phyloP scores from a whole-genome alignment of 2,113 vertebrate species.

The Sinocyclocheilus rhinocerous region DNA sequence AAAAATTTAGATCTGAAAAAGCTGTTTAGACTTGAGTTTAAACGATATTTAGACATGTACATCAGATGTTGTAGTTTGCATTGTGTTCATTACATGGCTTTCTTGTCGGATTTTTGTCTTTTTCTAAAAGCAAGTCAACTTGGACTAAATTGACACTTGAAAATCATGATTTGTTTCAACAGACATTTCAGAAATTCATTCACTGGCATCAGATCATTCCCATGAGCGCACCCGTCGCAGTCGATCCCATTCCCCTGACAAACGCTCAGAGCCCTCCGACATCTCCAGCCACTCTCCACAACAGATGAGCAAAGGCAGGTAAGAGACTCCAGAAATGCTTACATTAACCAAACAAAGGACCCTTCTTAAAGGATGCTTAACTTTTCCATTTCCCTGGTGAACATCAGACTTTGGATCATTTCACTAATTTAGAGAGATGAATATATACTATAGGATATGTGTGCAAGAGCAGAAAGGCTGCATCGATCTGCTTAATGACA shows the following conservation, averaged over 20 bases:
- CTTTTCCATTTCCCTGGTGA: background rate
- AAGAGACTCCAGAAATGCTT: constrained; percentile 54
- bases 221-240: constrained; percentile 85
- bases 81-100: no score
- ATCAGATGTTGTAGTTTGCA: background rate
- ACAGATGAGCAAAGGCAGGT: constrained; percentile 95
- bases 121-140: background rate
- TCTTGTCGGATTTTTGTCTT: background rate
- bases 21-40: background rate
- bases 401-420: background rate
- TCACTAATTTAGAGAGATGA: background rate
- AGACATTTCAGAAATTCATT: constrained; percentile 99
- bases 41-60: no score
- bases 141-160: background rate
- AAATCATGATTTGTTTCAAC: constrained; percentile 69
- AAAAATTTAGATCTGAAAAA: background rate
- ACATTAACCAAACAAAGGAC: background rate
- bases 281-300: constrained; percentile 91
- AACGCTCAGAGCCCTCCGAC: constrained; percentile 87
- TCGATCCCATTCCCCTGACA: constrained; percentile 91
- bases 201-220: constrained; percentile 97
- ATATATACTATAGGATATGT: background rate
- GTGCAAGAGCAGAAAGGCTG: no score
- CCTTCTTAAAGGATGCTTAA: background rate
- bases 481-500: constrained; percentile 4